Conservation (phyloP, 1,140 invertebrate species). For the Mizuhopecten yessoensis region DNA sequence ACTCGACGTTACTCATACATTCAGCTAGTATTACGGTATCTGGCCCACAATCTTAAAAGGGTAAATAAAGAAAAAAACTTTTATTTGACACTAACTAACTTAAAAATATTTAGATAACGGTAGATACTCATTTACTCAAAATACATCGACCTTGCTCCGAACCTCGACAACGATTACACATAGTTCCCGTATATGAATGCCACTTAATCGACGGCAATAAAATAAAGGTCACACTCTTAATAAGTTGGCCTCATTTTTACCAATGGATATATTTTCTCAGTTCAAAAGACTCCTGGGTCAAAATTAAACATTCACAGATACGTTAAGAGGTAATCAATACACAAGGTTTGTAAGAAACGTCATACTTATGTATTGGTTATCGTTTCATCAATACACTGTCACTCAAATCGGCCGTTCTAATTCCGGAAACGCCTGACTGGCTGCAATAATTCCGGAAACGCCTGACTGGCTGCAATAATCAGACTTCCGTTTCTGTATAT, state of each 20-base stretch:
- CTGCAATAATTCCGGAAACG: not conserved
- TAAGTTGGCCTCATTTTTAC: not conserved
- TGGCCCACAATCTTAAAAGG: conserved; percentile 29
- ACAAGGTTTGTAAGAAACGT: not conserved
- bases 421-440: not conserved
- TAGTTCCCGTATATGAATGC: not conserved
- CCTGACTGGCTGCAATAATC: not conserved
- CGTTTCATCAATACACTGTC: not conserved
- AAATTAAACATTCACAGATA: not conserved
- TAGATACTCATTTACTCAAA: conserved; percentile 5
- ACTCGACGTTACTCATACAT: not conserved
- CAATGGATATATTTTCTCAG: not conserved
- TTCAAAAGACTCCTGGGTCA: not conserved
- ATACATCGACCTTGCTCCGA: conserved; percentile 30
- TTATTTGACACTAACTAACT: not conserved
- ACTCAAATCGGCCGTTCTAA: not conserved
- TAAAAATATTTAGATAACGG: conserved; percentile 16
- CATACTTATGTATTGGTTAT: not conserved
- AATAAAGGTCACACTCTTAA: not conserved
- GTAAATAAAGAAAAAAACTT: not conserved
- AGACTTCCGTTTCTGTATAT: no score
- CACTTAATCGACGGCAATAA: not conserved
- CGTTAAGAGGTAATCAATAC: not conserved
- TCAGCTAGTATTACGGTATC: not conserved
- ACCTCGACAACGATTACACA: not conserved